phyloP scores from a whole-genome alignment of 2,113 vertebrate genomes.

The Dissostichus mawsoni region DNA sequence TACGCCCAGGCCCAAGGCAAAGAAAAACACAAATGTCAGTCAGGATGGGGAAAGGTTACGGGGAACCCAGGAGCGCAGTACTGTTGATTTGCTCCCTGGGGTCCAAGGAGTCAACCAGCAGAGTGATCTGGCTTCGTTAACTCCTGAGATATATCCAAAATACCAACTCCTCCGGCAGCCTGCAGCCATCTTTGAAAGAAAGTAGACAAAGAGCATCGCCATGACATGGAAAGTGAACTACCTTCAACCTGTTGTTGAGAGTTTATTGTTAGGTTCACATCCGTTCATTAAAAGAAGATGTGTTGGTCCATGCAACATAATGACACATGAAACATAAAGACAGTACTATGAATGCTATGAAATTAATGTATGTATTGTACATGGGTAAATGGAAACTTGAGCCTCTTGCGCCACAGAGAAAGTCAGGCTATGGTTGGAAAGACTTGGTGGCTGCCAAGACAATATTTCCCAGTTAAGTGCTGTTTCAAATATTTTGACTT shows the following conservation, averaged over 20 bases:
- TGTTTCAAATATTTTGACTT: background rate
- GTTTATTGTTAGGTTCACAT: background rate
- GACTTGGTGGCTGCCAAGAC: background rate
- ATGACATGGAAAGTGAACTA: conserved; percentile 18
- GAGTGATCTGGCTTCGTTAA: conserved; percentile 55
- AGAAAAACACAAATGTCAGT: conserved; percentile 83
- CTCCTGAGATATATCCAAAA: conserved; percentile 67
- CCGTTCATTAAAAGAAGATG: background rate
- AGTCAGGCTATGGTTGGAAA: background rate
- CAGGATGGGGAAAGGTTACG: conserved; percentile 80
- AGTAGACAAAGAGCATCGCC: conserved; percentile 27
- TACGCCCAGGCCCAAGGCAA: conserved; percentile 75
- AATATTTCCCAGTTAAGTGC: background rate
- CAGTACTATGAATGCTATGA: background rate
- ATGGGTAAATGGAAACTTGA: background rate
- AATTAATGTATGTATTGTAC: background rate
- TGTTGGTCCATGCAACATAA: background rate
- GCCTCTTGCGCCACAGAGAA: background rate
- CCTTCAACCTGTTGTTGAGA: background rate
- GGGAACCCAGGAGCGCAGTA: conserved; percentile 65
- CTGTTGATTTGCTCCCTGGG: conserved; percentile 83
- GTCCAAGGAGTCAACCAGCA: conserved; percentile 61
- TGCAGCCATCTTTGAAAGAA: conserved; percentile 36
- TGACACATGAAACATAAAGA: background rate
- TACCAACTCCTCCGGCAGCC: conserved; percentile 52